Evolutionary conservation across 1,140 invertebrate genomes (phyloP).

Genomic region (Euschistus heros): DNA sequence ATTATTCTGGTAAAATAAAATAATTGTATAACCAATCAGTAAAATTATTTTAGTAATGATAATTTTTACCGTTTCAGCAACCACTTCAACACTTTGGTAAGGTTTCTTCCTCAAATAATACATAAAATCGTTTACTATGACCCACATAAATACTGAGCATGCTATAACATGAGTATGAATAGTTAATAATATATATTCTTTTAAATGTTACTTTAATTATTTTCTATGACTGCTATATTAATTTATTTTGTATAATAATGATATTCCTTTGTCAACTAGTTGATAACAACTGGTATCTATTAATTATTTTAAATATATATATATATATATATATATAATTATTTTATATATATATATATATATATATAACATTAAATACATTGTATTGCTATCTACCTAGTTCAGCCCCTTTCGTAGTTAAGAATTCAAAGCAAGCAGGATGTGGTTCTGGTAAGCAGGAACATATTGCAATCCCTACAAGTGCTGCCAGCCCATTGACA

Average conservation of each 20-base stretch:
- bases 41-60: too few relatives aligned
- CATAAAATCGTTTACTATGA: slow-evolving; percentile 7
- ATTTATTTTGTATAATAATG: background rate
- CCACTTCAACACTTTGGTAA: too few relatives aligned
- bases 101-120: background rate
- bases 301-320: background rate
- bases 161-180: background rate
- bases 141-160: slow-evolving; percentile 18
- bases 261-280: background rate
- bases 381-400: slow-evolving; percentile 15
- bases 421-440: slow-evolving; percentile 16
- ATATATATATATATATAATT: background rate
- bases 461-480: slow-evolving; percentile 8
- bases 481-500: background rate
- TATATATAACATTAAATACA: too few relatives aligned
- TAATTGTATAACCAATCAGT: too few relatives aligned
- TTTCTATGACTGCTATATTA: too few relatives aligned
- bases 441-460: background rate
- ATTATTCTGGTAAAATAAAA: too few relatives aligned
- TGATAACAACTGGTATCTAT: background rate
- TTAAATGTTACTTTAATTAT: background rate
- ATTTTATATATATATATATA: background rate
- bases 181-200: too few relatives aligned
- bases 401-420: slow-evolving; percentile 1
- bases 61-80: too few relatives aligned